Base-by-base conservation (phyloP, 2,797 vertebrate genomes). In the Enteromius viviparus region DNA sequence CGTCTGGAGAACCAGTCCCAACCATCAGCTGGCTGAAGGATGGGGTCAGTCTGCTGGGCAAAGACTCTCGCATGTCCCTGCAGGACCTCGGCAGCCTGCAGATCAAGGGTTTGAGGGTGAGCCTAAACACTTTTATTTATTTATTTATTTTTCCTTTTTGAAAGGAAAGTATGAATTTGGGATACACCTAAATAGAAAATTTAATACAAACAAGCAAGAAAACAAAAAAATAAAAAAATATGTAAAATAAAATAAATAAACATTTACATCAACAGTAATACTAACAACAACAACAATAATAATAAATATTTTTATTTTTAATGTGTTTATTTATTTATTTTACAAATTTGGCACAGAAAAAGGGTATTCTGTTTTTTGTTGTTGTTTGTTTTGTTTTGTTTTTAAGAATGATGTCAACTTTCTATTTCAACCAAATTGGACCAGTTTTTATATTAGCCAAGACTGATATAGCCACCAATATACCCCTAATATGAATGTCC, bases 1-100 rank as follows among this genome's bases (percentile, higher is more conserved):
- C 98, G 3, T 98, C 97, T 0, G 98, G 98, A 0, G 97, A 99
- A 75, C 98, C 98, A n/a, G 96, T 97, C 88, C 98, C 98, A 84
- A 95, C 96, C 78, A 94, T 99, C 94, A 97, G 97, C 94, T 99
- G 98, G 98, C 92, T 99, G 85, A 99, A 98, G 91, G 98, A 99
- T 65, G 98, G 98, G 53, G 94, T 97, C 90, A 97, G 96, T 89
- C 96, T 99, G 87, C 95, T 98, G 91, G 96, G 96, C 53, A 97
- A 97, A 93, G 98, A 99, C 89, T 84, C 97, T n/a, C 96, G 98
- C 72, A 96, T 96, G 86, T 97, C 96, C 17, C 95, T 99, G 58
- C 97, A 97, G 90, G 97, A 97, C 71, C 94, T 97, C 89, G 98
- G 98, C 40, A 98, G 97, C 0, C 91, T 99, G 53, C 97, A 98